Evolutionary conservation across 2,113 vertebrate genomes (phyloP), one percentile per base, ranked within the genome.

Genomic region (Phalacrocorax pelagicus): DNA sequence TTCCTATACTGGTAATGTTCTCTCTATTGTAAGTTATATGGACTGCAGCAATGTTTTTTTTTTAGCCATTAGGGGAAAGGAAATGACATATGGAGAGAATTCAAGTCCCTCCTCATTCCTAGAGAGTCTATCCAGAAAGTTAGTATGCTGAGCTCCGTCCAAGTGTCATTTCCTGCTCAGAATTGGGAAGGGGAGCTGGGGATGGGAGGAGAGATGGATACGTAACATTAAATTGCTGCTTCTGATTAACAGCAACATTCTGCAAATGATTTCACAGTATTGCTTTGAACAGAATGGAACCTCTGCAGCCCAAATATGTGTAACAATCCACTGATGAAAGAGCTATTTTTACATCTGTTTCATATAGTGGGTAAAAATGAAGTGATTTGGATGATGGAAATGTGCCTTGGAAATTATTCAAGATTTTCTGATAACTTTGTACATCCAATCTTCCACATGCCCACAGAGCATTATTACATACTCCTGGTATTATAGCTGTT

Each of bases 281-380:
- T 90, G 51, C 69, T 72, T 92, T 83, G 90, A 95, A 94, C 78
- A 88, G 52, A 72, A 63, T 6, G 38, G 54, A 82, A 80, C 23
- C 22, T 72, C 86, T 83, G 62, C 77, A 95, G 84, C 91, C 75
- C 93, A 97, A 97, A 72, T 82, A 78, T 51, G 66, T 88, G 85
- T 30, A 87, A 57, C 87, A 91, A 94, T 84, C 40, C 65, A 38
- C 81, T 92, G 74, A 75, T 96, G 93, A 96, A 97, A 94, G 78
- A 75, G 91, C 92, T 96, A 95, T 90, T 96, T 97, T 96, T 97
- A 96, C 97, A 97, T 98, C 96, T 97, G 97, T 94, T 97, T 98
- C 95, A 84, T 78, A 97, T 93, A 94, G 87, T 32, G 90, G 88
- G 67, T 82, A 94, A 97, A 97, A 96, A 92, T 91, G 90, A 97